Evolutionary conservation across 2,797 vertebrate genomes (phyloP).

Genomic region (Danio choprae): DNA sequence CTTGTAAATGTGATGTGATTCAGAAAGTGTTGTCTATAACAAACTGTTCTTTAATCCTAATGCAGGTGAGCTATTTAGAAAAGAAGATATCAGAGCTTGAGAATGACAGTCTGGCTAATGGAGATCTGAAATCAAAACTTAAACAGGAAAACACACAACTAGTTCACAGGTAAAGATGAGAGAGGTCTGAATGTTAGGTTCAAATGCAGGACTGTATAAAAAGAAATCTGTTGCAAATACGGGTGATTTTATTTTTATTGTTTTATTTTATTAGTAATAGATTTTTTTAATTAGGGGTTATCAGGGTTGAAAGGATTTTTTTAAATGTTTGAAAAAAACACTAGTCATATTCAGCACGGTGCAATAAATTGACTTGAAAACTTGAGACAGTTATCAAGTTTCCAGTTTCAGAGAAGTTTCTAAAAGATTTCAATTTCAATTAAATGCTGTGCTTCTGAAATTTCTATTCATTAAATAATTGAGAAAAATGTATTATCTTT

Average conservation of each 20-base stretch:
- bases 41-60: background rate
- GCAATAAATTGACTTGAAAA: too few species aligned
- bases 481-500: background rate
- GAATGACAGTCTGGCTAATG: constrained; percentile 87
- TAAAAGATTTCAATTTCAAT: background rate
- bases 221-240: too few species aligned
- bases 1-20: background rate
- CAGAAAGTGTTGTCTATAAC: background rate
- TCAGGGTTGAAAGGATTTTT: too few species aligned
- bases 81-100: constrained; percentile 97
- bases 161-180: constrained; percentile 88
- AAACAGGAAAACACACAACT: constrained; percentile 96
- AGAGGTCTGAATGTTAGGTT: background rate
- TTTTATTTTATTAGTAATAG: too few species aligned
- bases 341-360: too few species aligned
- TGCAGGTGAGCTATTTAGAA: constrained; percentile 88
- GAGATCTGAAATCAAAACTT: constrained; percentile 92
- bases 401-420: too few species aligned
- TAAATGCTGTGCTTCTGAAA: background rate
- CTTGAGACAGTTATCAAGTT: too few species aligned
- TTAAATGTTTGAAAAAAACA: too few species aligned
- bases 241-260: too few species aligned
- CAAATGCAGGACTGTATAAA: too few species aligned
- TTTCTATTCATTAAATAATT: background rate
- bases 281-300: too few species aligned